Base-by-base conservation (phyloP, 1,140 invertebrate species). In the Brachionus manjavacas region DNA sequence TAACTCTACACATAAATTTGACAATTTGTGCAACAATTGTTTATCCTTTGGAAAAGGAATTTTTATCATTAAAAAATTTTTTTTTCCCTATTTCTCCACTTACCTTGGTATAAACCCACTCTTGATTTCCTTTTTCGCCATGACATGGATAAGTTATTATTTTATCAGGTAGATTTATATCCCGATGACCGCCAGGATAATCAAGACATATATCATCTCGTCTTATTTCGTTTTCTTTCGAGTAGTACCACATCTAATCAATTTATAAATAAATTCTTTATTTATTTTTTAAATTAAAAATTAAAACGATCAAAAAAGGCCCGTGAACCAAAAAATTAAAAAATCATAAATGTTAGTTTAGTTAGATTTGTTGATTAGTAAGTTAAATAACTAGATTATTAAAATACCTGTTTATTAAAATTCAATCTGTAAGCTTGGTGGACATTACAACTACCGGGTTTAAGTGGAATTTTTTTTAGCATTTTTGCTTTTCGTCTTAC, bases 201-300 rank as follows among this genome's bases (percentile, higher is more conserved):
- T 99, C 97, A 79, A 99, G 91, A 89, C 97, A 99, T 23, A 94
- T 94, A 89, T 99, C 97, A 89, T 99, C 97, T 87, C 96, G 91
- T 84, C 97, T 92, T 85, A 99, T 98, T 91, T 99, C 97, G 25
- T 31, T 39, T 8, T 43, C 28, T 76, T 84, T 78, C 3, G 68
- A 55, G 16, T 72, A 74, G n/a, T 68, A 52, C 66, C 66, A 84
- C 28, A 84, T 43, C 81, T 84, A 64, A 49, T 49, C 16, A 41
- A 35, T 43, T 46, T 14, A 16, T 8, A 14, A 35, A 7, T 49
- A 64, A 31, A 55, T 23, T 60, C 25, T 80, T 52, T 31, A n/a
- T 3, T 52, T 35, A 23, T 6, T 35, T 35, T 35, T 35, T 9
- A 60, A 80, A 80, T 23, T 80, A 55, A 64, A 78, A 55, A 80